These are phyloP conservation scores for Isoperla grammatica DNA, from an alignment of 2,888 invertebrate genomes.

Conservation along the genomic window DNA sequence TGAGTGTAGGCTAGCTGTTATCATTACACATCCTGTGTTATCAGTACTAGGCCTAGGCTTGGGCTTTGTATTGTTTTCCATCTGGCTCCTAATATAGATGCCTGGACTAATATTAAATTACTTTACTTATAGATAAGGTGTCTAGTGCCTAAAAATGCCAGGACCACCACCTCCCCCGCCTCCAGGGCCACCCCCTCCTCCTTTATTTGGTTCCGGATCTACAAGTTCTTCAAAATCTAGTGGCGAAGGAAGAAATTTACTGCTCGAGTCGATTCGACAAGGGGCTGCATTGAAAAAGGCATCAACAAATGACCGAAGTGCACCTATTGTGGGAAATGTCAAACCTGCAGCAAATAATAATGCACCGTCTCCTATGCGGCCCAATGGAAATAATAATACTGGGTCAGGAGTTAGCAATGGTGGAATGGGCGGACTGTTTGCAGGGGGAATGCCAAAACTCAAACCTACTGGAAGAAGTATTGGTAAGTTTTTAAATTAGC, in stretches of 20 bases:
- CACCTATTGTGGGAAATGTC: slow-evolving; percentile 46
- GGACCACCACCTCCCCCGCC: slow-evolving; percentile 60
- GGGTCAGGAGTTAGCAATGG: slow-evolving; percentile 23
- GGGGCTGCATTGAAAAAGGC: slow-evolving; percentile 78
- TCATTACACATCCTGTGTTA: no score
- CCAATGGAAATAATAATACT: background rate
- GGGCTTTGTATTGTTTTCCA: no score
- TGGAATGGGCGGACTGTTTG: slow-evolving; percentile 67
- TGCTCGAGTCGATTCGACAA: slow-evolving; percentile 77
- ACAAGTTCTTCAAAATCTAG: slow-evolving; percentile 38
- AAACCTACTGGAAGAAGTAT: slow-evolving; percentile 56
- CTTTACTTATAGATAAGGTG: no score
- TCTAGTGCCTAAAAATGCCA: slow-evolving; percentile 40
- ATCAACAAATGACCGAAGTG: slow-evolving; percentile 86
- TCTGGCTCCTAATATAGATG: no score
- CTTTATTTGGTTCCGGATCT: slow-evolving; percentile 46
- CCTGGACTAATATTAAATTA: no score
- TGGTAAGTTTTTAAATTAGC: no score
- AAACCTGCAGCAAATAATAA: background rate
- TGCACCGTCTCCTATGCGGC: background rate
- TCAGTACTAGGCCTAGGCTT: no score
- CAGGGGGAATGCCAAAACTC: slow-evolving; percentile 77
- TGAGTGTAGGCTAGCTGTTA: no score
- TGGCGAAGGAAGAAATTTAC: slow-evolving; percentile 59
- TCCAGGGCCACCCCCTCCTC: slow-evolving; percentile 54